Base-by-base conservation (phyloP, 2,113 vertebrate species). In the Bufo bufo region DNA sequence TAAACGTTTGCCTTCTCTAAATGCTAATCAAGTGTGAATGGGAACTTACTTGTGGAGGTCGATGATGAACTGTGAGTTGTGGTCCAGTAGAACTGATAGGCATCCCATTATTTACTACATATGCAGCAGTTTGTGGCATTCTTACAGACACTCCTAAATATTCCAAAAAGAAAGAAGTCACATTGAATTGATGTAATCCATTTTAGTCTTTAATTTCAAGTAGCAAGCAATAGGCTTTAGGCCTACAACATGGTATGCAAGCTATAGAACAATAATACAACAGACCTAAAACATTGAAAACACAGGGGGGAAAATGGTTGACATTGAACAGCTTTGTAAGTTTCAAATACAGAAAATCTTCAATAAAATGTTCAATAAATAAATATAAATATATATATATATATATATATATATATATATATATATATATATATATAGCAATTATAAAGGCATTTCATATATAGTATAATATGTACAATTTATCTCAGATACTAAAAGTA, bases 51-150 rank as follows among this genome's bases (percentile, higher is more conserved):
- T 93, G 96, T 0, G 94, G 93, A 4, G 96, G 96, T 63, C 96
- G 94, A 79, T 96, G 96, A 88, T 96, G 96, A 83, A 96, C 96
- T 2, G 96, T 96, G 85, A 96, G 95, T 91, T 96, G 96, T 89
- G 96, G 96, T 20, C 94, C 94, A 81, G 93, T 86, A 63, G 96
- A 95, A 72, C 94, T 94, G 61, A 96, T 92, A 14, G 95, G 65
- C 19, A 96, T 91, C 59, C 95, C 95, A 0, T 92, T 96, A 90
- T 96, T 96, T 83, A 96, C 95, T 85, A 96, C 95, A 7, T 96
- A 96, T 0, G 95, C 91, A 61, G 95, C 89, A 81, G 95, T 91
- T 86, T 95, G 96, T 92, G 95, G 95, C 93, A 96, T 93, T 92
- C 96, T 92, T 63, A 96, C 91, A 2, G 95, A 91, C 90, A 96